Evolutionary conservation across 2,113 vertebrate genomes (phyloP).

Genomic region (Cynocephalus volans): DNA sequence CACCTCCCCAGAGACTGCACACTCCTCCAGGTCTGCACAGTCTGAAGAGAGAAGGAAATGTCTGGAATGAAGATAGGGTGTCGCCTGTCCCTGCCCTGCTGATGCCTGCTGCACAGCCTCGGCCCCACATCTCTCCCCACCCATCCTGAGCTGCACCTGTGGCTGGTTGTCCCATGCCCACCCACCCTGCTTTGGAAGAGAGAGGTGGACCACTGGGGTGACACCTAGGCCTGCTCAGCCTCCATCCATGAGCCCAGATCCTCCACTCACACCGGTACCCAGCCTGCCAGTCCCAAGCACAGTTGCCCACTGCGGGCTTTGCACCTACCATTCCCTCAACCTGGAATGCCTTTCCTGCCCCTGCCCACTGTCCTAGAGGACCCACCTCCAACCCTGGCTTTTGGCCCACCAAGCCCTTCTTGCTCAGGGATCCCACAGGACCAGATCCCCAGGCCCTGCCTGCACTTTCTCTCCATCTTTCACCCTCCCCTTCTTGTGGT

Average conservation of each 20-base stretch:
- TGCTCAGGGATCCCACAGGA: background rate
- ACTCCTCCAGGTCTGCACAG: background rate
- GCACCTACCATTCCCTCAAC: background rate
- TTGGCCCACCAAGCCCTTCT: background rate
- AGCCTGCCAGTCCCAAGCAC: background rate
- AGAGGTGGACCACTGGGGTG: no score
- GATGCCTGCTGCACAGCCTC: background rate
- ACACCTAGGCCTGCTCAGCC: no score
- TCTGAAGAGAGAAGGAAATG: background rate
- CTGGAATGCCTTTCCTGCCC: background rate
- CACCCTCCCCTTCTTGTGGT: background rate
- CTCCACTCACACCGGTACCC: background rate
- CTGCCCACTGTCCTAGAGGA: background rate
- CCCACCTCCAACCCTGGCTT: background rate
- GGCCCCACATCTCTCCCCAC: background rate
- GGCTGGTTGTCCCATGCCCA: background rate
- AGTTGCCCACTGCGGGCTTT: fast-evolving
- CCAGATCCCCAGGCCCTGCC: background rate
- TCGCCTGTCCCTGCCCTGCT: background rate
- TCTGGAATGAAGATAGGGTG: background rate
- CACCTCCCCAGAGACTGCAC: background rate
- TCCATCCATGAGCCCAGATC: background rate
- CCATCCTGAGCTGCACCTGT: background rate
- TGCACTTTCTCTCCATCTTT: no score
- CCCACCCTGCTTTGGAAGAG: fast-evolving